These are phyloP conservation scores for Drosophila hydei DNA, from an alignment of 1,140 invertebrate species.

Conservation along the genomic window DNA sequence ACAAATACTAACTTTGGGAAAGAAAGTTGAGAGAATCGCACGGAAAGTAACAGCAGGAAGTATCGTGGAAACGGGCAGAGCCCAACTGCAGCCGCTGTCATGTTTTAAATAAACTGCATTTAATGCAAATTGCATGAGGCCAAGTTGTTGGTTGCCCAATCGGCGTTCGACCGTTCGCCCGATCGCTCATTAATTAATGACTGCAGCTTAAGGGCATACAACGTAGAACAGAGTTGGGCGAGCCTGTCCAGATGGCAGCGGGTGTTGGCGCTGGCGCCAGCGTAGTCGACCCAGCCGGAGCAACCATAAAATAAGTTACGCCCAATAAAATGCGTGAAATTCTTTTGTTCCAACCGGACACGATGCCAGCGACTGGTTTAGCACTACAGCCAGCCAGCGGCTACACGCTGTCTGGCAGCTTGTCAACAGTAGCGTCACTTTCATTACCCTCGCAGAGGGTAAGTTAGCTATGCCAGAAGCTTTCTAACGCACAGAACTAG, in stretches of 20 bases:
- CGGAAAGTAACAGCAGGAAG: slow-evolving; percentile 69
- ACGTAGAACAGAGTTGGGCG: slow-evolving; percentile 61
- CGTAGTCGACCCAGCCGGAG: background rate
- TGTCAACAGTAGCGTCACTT: slow-evolving; percentile 8
- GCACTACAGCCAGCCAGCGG: slow-evolving; percentile 8
- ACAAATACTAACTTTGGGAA: slow-evolving; percentile 42
- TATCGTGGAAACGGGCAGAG: slow-evolving; percentile 50
- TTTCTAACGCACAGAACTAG: background rate
- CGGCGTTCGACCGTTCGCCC: slow-evolving; percentile 17
- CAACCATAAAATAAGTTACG: slow-evolving; percentile 46
- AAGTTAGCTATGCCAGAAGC: background rate
- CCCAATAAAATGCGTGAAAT: slow-evolving; percentile 47
- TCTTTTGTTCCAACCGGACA: slow-evolving; percentile 79
- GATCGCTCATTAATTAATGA: slow-evolving; percentile 70
- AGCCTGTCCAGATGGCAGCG: slow-evolving; percentile 24
- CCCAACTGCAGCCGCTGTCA: slow-evolving; percentile 52
- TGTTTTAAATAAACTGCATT: slow-evolving; percentile 49
- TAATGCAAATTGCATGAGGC: slow-evolving; percentile 72
- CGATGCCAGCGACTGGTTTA: slow-evolving; percentile 59
- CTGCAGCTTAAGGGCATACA: slow-evolving; percentile 65
- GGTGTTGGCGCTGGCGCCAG: slow-evolving; percentile 8
- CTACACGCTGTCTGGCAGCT: slow-evolving; percentile 34
- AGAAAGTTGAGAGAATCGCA: slow-evolving; percentile 59
- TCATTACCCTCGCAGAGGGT: background rate
- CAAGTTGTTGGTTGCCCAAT: slow-evolving; percentile 20